Base-by-base conservation (phyloP, 2,797 vertebrate genomes). In the Forpus xanthops region DNA sequence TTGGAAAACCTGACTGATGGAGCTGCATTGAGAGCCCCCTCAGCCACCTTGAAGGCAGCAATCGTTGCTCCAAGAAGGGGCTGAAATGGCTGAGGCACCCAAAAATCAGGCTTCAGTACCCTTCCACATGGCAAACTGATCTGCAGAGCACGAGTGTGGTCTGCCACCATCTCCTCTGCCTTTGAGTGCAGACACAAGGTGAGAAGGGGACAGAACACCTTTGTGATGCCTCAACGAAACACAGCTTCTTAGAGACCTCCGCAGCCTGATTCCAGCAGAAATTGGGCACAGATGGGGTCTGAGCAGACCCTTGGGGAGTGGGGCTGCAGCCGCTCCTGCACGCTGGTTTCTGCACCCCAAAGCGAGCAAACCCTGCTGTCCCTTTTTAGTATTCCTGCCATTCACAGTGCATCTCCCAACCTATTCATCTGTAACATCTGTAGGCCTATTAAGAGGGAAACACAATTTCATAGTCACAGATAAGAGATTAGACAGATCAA, bases 381-480 rank as follows among this genome's bases (percentile, higher is more conserved):
- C 56, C 93, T 88, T 30, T 68, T 96, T 67, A 92, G 95, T 35
- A 76, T 87, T 92, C 95, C 77, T 50, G 71, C 87, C 11, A 3
- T 61, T 52, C n/a, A 65, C 64, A 31, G 17, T 27, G 21, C 20
- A 65, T 50, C 96, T 85, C 65, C 85, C 31, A 87, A 96, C 56
- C 96, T 71, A 20, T 84, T 95, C 97, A 89, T 94, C 97, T 97
- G 74, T 90, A 95, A 96, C 97, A 80, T 92, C 83, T 93, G 97
- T 90, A 85, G 96, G 87, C 95, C 95, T 93, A 92, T 98, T 97
- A 97, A 92, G 96, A 96, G 82, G 93, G 96, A 96, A 97, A 96
- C 90, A 97, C 96, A 97, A 97, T 98, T 98, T 97, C 98, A 97
- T 94, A 97, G 98, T 94, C 93, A 87, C 95, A 93, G 96, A 96